phyloP scores from a whole-genome alignment of 2,888 invertebrate genomes.

The Acanthococcus lagerstroemiae region DNA sequence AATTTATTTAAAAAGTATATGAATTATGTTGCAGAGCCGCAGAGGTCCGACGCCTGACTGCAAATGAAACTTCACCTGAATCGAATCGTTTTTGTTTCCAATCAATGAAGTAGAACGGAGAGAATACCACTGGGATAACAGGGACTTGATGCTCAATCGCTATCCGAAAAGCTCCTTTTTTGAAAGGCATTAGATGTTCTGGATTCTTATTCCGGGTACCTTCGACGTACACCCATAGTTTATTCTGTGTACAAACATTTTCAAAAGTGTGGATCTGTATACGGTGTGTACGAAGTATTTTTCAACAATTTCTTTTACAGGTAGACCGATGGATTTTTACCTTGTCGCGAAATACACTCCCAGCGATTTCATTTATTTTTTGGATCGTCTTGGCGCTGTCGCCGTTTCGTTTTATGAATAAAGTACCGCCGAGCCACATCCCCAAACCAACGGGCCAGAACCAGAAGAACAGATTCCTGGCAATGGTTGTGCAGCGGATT shows the following conservation, averaged over 20 bases:
- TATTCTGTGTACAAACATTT: too few relatives aligned
- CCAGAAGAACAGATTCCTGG: background rate
- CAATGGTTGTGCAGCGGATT: background rate
- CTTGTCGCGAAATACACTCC: too few relatives aligned
- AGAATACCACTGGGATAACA: background rate
- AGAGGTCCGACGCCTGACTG: too few relatives aligned
- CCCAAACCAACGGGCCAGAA: background rate
- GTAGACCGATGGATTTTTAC: too few relatives aligned
- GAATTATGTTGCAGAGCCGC: too few relatives aligned
- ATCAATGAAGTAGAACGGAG: background rate
- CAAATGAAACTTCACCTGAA: background rate
- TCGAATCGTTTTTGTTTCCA: constrained; percentile 6
- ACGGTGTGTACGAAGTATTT: too few relatives aligned
- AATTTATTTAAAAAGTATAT: background rate
- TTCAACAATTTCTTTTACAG: too few relatives aligned
- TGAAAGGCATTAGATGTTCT: background rate
- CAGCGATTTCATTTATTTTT: too few relatives aligned
- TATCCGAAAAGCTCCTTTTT: constrained; percentile 1
- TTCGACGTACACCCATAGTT: constrained; percentile 1
- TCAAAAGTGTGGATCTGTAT: too few relatives aligned
- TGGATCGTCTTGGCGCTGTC: too few relatives aligned
- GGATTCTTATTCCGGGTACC: constrained; percentile 7
- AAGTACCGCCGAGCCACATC: background rate
- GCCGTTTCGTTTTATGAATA: background rate
- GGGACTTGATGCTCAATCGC: constrained; percentile 5